These are phyloP conservation scores for Chlorops oryzae DNA, from an alignment of 1,140 invertebrate genomes.

Conservation along the genomic window DNA sequence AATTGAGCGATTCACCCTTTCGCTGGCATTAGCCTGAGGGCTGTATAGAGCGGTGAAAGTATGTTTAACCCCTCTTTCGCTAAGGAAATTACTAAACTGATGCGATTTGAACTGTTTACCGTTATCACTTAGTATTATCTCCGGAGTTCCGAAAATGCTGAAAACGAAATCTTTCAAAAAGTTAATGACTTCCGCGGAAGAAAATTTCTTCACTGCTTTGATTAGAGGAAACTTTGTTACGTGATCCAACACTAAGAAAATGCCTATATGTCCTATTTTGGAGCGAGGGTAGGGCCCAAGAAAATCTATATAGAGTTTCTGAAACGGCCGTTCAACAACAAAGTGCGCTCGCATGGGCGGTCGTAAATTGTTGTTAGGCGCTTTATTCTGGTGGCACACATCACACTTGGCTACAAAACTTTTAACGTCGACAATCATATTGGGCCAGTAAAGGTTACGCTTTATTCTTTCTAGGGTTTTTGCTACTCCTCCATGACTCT, in stretches of 20 bases:
- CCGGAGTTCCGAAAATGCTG: neutral
- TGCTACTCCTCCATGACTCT: neutral
- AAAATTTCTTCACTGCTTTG: neutral
- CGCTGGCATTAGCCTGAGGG: constrained; percentile 2
- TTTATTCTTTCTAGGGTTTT: neutral
- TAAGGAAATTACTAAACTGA: neutral
- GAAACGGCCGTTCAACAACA: neutral
- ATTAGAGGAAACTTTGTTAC: neutral
- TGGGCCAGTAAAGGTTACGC: constrained; percentile 3
- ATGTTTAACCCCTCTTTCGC: neutral
- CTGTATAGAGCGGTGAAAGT: neutral
- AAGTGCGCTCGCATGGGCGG: neutral
- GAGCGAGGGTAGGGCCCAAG: neutral
- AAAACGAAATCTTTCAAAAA: neutral
- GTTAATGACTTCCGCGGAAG: neutral
- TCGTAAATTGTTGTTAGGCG: neutral
- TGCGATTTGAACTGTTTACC: neutral
- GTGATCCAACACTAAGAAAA: constrained; percentile 3
- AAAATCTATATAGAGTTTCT: constrained; percentile 11
- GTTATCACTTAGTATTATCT: constrained; percentile 5
- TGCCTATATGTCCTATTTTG: neutral
- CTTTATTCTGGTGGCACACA: constrained; percentile 1
- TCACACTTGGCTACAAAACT: neutral
- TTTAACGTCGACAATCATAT: neutral
- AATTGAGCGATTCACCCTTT: too few species aligned